These are phyloP conservation scores for Phanerotoma sp. DNA, from an alignment of 2,888 invertebrate genomes.

Conservation along the genomic window DNA sequence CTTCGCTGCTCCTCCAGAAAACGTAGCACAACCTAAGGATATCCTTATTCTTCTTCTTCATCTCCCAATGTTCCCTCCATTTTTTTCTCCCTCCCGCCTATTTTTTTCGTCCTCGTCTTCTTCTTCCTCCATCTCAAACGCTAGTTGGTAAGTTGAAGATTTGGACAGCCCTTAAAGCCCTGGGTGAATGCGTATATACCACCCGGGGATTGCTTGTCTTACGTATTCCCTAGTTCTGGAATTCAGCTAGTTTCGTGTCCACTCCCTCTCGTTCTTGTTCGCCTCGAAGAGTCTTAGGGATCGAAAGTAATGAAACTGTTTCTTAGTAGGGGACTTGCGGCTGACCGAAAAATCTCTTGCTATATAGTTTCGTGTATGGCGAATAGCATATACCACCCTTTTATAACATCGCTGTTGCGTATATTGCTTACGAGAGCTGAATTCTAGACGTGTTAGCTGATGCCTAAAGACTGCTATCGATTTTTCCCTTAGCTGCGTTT, in stretches of 20 bases:
- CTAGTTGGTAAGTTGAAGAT: too few relatives aligned
- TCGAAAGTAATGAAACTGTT: constrained; percentile 56
- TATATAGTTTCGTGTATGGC: not conserved
- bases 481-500: too few relatives aligned
- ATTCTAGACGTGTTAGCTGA: constrained; percentile 38
- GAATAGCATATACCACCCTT: not conserved
- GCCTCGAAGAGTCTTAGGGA: constrained; percentile 36
- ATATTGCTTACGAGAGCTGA: constrained; percentile 52
- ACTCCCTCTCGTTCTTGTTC: constrained; percentile 9
- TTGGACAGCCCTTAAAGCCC: constrained; percentile 38
- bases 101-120: not conserved
- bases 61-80: too few relatives aligned
- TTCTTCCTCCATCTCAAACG: constrained; percentile 29
- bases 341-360: constrained; percentile 37
- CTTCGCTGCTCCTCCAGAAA: too few relatives aligned
- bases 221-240: constrained; percentile 38
- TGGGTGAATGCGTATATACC: constrained; percentile 27
- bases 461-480: too few relatives aligned
- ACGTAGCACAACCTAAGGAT: too few relatives aligned
- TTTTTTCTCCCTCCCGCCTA: constrained; percentile 17
- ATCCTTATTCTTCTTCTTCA: constrained; percentile 22
- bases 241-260: constrained; percentile 32
- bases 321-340: constrained; percentile 43
- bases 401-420: constrained; percentile 32
- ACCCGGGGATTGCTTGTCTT: constrained; percentile 46